Evolutionary conservation across 1,140 invertebrate genomes (phyloP), one percentile per base, ranked within the genome.

Genomic region (Achroia grisella): DNA sequence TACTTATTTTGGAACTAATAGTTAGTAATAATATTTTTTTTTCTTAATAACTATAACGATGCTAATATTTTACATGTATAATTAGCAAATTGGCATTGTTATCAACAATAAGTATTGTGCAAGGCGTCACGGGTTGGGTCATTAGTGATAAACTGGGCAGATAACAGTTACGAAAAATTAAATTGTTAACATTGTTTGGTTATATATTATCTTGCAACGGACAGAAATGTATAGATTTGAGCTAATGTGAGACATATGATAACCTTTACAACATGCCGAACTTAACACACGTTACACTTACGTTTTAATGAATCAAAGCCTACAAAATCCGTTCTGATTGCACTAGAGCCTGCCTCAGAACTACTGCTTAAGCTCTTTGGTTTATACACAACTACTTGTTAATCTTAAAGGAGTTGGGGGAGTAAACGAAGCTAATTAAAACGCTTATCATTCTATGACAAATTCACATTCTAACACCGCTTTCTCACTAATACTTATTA

Each of bases 91-190:
- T 62, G 49, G 43, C 59, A 42, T 31, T n/a, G 48, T 64, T 64
- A 64, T 64, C 57, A 42, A 37, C 39, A 39, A 43, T 46, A 50
- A 54, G 41, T 52, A 50, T 64, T 64, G 62, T 57, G 62, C 54
- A 64, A 64, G 57, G 42, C 49, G 46, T 45, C 51, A 50, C 15
- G 30, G 34, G 29, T 44, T 44, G 52, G 57, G 62, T 64, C 57
- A 60, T 32, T 10, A 39, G 41, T 34, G 56, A 49, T 55, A 52
- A 56, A 50, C 53, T 42, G 30, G 9, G 8, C 11, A 27, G 54
- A 57, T 60, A 61, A 55, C 46, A 39, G 28, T 46, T 23, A 33
- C 44, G 34, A 50, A 52, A 51, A 50, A 51, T 52, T 40, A 47
- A 52, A 52, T 39, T 44, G 33, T 52, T 35, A 28, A 51, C 52